Percentiles rank a stretch among this genome's conserved stretches.
Conservation (phyloP, 2,113 vertebrate species). For the Bubo bubo region DNA sequence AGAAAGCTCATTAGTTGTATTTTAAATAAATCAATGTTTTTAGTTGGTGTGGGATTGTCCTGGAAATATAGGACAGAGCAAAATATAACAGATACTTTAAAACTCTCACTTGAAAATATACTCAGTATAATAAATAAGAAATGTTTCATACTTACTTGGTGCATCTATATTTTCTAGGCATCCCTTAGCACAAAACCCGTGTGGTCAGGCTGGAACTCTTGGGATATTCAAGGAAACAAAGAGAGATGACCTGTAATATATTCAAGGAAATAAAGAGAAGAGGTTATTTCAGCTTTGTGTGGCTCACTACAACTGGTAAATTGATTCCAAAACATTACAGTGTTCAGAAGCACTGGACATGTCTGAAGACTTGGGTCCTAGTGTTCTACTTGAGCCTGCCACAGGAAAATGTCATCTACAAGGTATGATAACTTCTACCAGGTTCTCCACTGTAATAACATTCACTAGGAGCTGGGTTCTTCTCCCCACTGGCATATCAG, state of each 20-base stretch:
- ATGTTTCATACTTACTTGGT: background rate
- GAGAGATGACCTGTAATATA: background rate
- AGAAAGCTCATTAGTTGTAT: constrained; percentile 6
- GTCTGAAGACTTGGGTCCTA: background rate
- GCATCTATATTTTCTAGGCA: background rate
- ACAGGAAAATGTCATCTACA: background rate
- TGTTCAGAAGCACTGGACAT: background rate
- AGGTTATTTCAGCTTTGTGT: background rate
- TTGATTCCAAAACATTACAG: background rate
- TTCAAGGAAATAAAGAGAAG: background rate
- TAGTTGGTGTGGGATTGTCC: background rate
- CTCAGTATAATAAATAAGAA: background rate
- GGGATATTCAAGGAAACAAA: background rate
- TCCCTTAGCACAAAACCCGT: background rate
- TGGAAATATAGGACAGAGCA: background rate
- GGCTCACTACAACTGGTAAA: background rate
- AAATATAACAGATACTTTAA: background rate
- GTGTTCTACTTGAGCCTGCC: background rate
- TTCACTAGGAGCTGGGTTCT: background rate
- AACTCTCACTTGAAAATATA: background rate
- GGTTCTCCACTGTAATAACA: background rate
- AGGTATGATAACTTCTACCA: background rate
- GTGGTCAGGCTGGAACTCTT: background rate
- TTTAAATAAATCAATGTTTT: constrained; percentile 25
- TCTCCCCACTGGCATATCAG: background rate